Base-by-base conservation (phyloP, 2,888 invertebrate genomes). In the Ormyrus labotus region DNA sequence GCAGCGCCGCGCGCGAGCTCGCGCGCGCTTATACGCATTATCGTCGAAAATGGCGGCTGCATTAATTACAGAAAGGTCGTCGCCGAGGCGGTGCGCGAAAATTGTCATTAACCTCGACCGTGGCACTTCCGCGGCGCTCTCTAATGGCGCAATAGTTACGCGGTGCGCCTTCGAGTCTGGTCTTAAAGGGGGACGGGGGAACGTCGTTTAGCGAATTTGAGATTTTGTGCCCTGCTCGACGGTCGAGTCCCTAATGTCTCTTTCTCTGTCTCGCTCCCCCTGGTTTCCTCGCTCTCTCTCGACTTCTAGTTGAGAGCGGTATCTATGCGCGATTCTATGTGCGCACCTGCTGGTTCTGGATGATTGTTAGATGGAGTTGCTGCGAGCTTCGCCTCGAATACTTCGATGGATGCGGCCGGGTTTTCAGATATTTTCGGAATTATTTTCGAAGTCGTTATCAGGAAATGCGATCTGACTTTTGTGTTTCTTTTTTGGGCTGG, bases 11-110 rank as follows among this genome's bases (percentile, higher is more conserved):
- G 19, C 19, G 19, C 19, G 19, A 19, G 19, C 19, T 19, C n/a
- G 51, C n/a, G 48, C n/a, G 10, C 78, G 80, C 84, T 85, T 84
- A 77, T 83, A 85, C 85, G 86, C 84, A 84, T 85, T 86, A 87
- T 85, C 85, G 83, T 83, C 72, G 84, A 75, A 34, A 79, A 85
- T 82, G 84, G 84, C 80, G 81, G 86, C 82, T 83, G 84, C 84
- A 84, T 87, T 87, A 87, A 87, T 87, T 82, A 76, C 72, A 65
- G 65, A 68, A 81, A 75, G 80, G 63, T 64, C 69, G 69, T 70
- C 60, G 19, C 10, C 7, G n/a, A 3, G 34, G 47, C 50, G 70
- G 11, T 53, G 10, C 61, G 64, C 13, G 73, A 79, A 79, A 79
- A 79, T 74, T 73, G 73, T 73, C 79, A 72, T 79, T 79, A 79